phyloP scores from a whole-genome alignment of 2,113 vertebrate genomes.

The Hemichromis elongatus region DNA sequence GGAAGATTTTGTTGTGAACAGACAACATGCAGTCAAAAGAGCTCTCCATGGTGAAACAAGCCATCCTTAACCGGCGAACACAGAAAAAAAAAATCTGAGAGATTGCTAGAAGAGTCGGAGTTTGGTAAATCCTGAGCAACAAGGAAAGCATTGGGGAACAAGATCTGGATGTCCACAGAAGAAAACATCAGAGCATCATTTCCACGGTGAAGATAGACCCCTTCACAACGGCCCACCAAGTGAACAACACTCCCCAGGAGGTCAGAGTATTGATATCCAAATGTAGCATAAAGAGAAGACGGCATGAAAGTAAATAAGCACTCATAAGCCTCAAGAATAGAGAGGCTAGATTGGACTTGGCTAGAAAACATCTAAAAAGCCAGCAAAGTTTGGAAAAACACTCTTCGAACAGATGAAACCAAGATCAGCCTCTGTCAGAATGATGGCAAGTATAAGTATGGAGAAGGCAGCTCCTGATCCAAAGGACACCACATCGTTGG shows the following conservation, averaged over 20 bases:
- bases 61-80: neutral
- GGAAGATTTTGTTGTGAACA: neutral
- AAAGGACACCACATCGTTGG: neutral
- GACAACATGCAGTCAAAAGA: neutral
- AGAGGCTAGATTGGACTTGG: neutral
- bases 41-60: accelerated
- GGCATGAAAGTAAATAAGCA: accelerated
- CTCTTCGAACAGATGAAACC: neutral
- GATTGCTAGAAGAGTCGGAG: accelerated
- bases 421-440: neutral
- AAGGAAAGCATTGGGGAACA: neutral
- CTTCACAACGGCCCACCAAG: neutral
- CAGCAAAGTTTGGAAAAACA: neutral
- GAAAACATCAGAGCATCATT: neutral
- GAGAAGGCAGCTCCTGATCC: neutral
- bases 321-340: neutral
- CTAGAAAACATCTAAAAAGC: neutral
- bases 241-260: neutral
- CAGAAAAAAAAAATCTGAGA: accelerated
- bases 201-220: neutral
- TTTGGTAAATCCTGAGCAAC: neutral
- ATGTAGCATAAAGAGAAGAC: neutral
- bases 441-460: neutral
- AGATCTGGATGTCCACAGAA: neutral
- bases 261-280: neutral